These are phyloP conservation scores for Lycocorax pyrrhopterus DNA, from an alignment of 2,113 vertebrate genomes.

Conservation along the genomic window DNA sequence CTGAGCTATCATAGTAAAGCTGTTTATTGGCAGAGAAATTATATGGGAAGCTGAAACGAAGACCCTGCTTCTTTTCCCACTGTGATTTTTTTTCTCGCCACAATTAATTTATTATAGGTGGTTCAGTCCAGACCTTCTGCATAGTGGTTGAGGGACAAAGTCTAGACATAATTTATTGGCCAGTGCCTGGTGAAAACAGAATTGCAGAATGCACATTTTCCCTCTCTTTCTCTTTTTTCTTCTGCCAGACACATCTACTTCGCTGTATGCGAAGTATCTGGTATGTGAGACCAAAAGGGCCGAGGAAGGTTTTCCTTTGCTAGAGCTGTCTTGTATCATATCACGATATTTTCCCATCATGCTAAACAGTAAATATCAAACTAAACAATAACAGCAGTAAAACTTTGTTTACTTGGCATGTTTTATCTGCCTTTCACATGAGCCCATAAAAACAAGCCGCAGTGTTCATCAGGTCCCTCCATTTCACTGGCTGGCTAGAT, in stretches of 20 bases:
- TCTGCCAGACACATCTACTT: constrained; percentile 23
- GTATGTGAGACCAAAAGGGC: background rate
- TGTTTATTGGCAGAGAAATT: constrained; percentile 61
- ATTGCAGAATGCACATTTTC: constrained; percentile 43
- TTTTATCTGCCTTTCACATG: background rate
- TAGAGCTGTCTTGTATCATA: background rate
- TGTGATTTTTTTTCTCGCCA: constrained; percentile 51
- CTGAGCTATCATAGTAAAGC: constrained; percentile 37
- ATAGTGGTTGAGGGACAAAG: constrained; percentile 47
- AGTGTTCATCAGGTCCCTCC: background rate
- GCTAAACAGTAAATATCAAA: background rate
- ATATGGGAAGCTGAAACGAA: constrained; percentile 55
- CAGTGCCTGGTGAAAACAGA: constrained; percentile 46
- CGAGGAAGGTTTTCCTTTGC: background rate
- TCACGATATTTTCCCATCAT: background rate
- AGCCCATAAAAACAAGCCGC: background rate
- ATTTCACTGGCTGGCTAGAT: background rate
- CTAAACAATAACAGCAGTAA: constrained; percentile 2
- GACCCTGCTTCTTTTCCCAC: constrained; percentile 63
- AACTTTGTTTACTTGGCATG: background rate
- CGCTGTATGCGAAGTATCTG: constrained; percentile 31
- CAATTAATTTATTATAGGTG: constrained; percentile 64
- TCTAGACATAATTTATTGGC: constrained; percentile 68
- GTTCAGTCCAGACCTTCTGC: constrained; percentile 48
- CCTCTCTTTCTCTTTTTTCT: background rate